phyloP scores from a whole-genome alignment of 1,140 invertebrate genomes.

The Apocrypta bakeri region DNA sequence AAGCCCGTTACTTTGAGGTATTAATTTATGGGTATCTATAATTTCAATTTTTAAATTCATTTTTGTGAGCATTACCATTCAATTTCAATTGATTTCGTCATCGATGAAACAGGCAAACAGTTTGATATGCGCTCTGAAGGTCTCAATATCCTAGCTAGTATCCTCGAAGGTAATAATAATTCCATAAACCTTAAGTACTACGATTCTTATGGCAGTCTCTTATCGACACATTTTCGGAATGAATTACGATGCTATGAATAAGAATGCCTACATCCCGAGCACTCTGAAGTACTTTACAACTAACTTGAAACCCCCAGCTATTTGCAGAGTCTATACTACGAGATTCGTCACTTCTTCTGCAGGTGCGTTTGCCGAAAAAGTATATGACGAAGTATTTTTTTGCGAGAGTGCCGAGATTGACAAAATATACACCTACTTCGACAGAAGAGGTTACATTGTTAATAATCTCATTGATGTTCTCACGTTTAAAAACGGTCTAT shows the following conservation, averaged over 20 bases:
- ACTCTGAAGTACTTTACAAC: constrained; percentile 65
- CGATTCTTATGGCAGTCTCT: constrained; percentile 68
- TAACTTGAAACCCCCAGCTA: constrained; percentile 73
- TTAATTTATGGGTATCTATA: neutral
- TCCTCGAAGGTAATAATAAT: constrained; percentile 80
- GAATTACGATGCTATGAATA: constrained; percentile 60
- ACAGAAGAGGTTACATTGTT: constrained; percentile 80
- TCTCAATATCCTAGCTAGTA: constrained; percentile 78
- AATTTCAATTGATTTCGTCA: constrained; percentile 73
- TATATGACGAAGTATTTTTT: too few species aligned
- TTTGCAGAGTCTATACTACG: constrained; percentile 73
- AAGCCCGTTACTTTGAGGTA: constrained; percentile 52
- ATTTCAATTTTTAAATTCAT: neutral
- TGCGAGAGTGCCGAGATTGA: too few species aligned
- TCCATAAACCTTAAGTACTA: constrained; percentile 80
- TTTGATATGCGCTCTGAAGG: constrained; percentile 63
- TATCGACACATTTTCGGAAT: constrained; percentile 66
- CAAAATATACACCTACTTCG: constrained; percentile 83
- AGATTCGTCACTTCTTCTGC: constrained; percentile 69
- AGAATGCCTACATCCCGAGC: constrained; percentile 65
- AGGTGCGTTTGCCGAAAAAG: constrained; percentile 70
- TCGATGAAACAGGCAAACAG: constrained; percentile 66
- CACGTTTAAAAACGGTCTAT: constrained; percentile 57
- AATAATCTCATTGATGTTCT: constrained; percentile 77
- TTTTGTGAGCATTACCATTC: neutral